Evolutionary conservation across 2,888 invertebrate species (phyloP).

Genomic region (Netelia fuscicornis): DNA sequence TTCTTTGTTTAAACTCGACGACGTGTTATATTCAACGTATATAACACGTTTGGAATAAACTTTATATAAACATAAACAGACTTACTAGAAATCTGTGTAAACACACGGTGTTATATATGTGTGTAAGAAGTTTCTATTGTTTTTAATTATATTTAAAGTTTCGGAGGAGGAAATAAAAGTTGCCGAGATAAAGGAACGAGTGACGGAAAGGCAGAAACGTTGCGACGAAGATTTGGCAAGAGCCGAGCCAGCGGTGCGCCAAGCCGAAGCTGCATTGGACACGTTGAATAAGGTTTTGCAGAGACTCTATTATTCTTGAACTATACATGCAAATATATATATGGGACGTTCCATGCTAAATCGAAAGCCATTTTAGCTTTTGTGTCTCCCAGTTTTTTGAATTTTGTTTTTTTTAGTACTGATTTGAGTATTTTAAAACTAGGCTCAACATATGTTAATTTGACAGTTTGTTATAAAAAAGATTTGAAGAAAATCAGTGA

Average conservation of each 20-base stretch:
- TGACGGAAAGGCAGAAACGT: constrained; percentile 92
- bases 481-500: too few relatives aligned
- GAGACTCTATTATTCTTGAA: background rate
- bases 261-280: constrained; percentile 96
- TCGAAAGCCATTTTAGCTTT: too few relatives aligned
- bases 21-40: constrained; percentile 5
- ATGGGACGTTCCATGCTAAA: background rate
- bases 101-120: background rate
- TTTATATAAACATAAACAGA: background rate
- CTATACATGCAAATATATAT: background rate
- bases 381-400: too few relatives aligned
- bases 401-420: too few relatives aligned
- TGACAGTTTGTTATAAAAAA: too few relatives aligned
- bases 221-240: constrained; percentile 96
- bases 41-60: constrained; percentile 9
- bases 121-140: constrained; percentile 41
- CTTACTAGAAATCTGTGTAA: background rate
- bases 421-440: too few relatives aligned
- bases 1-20: constrained; percentile 51
- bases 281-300: constrained; percentile 92
- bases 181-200: constrained; percentile 94
- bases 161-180: constrained; percentile 96
- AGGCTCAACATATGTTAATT: too few relatives aligned
- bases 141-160: constrained; percentile 83
- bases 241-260: constrained; percentile 95